Conservation (phyloP, 2,113 vertebrate genomes). For the Notarius lentiginosus region DNA sequence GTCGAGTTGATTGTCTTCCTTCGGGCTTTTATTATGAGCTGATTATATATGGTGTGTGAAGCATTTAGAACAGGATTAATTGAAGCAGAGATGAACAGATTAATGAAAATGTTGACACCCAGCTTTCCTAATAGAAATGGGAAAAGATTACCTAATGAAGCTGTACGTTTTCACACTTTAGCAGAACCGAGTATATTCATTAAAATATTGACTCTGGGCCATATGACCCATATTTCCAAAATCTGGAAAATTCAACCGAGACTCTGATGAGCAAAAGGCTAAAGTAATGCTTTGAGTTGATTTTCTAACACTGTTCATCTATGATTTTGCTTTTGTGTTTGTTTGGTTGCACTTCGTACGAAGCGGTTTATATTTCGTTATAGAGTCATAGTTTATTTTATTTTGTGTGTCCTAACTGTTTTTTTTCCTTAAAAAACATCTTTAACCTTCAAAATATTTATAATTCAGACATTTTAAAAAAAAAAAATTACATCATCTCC, state of each 20-base stretch:
- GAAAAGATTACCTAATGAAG: constrained; percentile 13
- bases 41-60: constrained; percentile 12
- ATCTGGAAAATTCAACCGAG: not conserved
- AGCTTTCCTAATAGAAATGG: constrained; percentile 7
- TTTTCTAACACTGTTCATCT: not conserved
- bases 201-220: not conserved
- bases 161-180: not conserved
- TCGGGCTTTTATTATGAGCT: constrained; percentile 12
- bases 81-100: constrained; percentile 9
- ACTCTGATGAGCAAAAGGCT: not conserved
- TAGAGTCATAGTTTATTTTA: not conserved
- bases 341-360: not conserved
- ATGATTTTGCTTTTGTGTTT: not conserved
- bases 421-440: not conserved
- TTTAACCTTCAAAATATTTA: not conserved
- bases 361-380: not conserved
- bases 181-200: not conserved
- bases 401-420: not conserved
- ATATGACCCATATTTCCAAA: not conserved
- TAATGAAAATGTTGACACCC: constrained; percentile 30
- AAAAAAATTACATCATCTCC: no score
- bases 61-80: constrained; percentile 23
- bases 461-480: no score
- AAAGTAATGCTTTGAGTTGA: not conserved
- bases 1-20: not conserved